Percentiles rank a stretch among this genome's conserved stretches.
These are phyloP conservation scores for Drosophila sulfurigaster DNA, from an alignment of 1,140 invertebrate genomes.

Conservation along the genomic window DNA sequence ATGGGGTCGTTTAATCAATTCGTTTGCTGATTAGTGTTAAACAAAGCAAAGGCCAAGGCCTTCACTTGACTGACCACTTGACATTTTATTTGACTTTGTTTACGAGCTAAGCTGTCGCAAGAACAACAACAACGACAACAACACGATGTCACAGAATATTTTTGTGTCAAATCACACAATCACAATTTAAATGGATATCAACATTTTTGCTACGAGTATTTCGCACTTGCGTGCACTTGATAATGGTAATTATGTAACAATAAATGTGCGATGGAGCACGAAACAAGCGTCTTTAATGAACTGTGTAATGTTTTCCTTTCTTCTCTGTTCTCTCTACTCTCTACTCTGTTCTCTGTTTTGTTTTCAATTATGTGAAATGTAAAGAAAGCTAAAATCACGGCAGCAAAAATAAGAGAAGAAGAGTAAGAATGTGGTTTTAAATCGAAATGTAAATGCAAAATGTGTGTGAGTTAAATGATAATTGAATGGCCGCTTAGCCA, in stretches of 20 bases:
- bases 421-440: constrained; percentile 4
- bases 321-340: too few relatives aligned
- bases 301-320: constrained; percentile 61
- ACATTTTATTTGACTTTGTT: constrained; percentile 46
- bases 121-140: neutral
- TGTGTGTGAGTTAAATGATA: constrained; percentile 53
- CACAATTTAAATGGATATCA: constrained; percentile 73
- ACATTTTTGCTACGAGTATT: constrained; percentile 52
- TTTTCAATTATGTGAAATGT: constrained; percentile 2
- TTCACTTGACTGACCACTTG: constrained; percentile 44
- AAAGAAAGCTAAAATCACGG: neutral
- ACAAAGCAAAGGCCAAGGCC: constrained; percentile 1
- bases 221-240: constrained; percentile 72
- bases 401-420: neutral
- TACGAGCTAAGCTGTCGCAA: constrained; percentile 28
- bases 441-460: constrained; percentile 14
- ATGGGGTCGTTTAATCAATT: neutral
- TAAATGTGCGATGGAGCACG: constrained; percentile 67
- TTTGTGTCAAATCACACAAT: constrained; percentile 65
- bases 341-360: neutral
- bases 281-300: constrained; percentile 70
- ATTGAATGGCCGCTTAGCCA: constrained; percentile 70
- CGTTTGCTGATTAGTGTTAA: constrained; percentile 17
- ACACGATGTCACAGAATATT: constrained; percentile 4
- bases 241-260: constrained; percentile 80